Conservation (phyloP, 2,888 invertebrate species). For the Eubasilissa splendida region DNA sequence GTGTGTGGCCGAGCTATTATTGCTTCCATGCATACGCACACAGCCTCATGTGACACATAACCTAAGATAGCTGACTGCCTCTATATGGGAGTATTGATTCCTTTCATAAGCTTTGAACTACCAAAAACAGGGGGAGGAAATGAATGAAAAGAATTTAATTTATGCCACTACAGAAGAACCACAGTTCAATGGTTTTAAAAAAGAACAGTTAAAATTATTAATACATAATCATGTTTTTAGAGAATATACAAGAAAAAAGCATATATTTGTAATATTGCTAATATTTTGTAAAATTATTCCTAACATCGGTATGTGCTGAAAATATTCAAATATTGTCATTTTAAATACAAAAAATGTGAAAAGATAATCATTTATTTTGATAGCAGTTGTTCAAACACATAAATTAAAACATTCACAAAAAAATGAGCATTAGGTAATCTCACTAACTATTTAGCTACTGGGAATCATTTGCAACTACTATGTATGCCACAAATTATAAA, state of each 20-base stretch:
- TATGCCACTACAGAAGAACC: not conserved
- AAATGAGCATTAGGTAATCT: not conserved
- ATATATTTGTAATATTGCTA: too few relatives aligned
- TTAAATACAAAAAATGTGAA: too few relatives aligned
- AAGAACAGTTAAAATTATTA: not conserved
- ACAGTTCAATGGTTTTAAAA: not conserved
- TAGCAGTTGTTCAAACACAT: conserved; percentile 1
- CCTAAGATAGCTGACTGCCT: conserved; percentile 35
- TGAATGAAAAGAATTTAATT: conserved; percentile 23
- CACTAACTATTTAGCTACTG: too few relatives aligned
- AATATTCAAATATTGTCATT: too few relatives aligned
- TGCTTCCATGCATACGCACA: not conserved
- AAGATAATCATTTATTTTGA: not conserved
- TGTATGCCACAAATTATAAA: too few relatives aligned
- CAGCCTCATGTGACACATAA: conserved; percentile 22
- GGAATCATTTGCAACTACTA: too few relatives aligned
- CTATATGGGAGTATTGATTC: conserved; percentile 37
- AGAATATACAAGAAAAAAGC: too few relatives aligned
- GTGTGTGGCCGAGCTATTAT: conserved; percentile 18
- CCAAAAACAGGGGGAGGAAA: conserved; percentile 21
- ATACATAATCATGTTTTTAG: not conserved
- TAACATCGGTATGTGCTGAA: too few relatives aligned
- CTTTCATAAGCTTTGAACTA: not conserved
- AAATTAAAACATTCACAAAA: not conserved
- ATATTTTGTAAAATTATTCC: too few relatives aligned